Conservation (phyloP, 2,888 invertebrate genomes). For the Lithophane semibrunnea region DNA sequence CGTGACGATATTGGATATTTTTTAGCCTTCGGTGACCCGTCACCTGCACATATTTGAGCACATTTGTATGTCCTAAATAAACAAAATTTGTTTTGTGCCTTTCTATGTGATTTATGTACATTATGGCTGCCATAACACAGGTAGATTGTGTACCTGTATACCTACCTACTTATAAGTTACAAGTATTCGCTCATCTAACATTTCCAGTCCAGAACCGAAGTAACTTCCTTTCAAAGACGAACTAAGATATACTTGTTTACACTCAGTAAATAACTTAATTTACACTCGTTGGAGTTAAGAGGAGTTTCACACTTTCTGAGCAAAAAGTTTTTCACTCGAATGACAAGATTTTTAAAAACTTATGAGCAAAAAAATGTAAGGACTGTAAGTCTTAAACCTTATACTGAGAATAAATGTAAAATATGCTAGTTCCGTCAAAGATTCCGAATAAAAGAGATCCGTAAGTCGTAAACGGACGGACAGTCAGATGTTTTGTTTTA, state of each 20-base stretch:
- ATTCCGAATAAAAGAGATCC: slow-evolving; percentile 47
- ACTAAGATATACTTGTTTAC: slow-evolving; percentile 52
- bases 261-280: slow-evolving; percentile 50
- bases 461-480: slow-evolving; percentile 60
- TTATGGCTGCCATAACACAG: slow-evolving; percentile 11
- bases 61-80: slow-evolving; percentile 54
- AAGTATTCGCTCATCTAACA: slow-evolving; percentile 7
- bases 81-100: slow-evolving; percentile 55
- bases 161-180: not conserved
- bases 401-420: not conserved
- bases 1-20: slow-evolving; percentile 54
- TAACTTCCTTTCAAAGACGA: slow-evolving; percentile 24
- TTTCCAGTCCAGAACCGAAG: slow-evolving; percentile 24
- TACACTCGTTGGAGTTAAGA: slow-evolving; percentile 40
- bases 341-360: slow-evolving; percentile 24
- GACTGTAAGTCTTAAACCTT: not conserved
- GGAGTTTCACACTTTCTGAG: slow-evolving; percentile 32
- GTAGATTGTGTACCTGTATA: slow-evolving; percentile 16
- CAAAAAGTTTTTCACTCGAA: slow-evolving; percentile 21
- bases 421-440: slow-evolving; percentile 20
- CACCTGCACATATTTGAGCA: slow-evolving; percentile 43
- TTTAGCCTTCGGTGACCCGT: slow-evolving; percentile 22
- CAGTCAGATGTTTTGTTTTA: slow-evolving; percentile 61
- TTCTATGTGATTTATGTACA: slow-evolving; percentile 39
- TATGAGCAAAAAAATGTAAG: slow-evolving; percentile 7